Evolutionary conservation across 1,140 invertebrate genomes (phyloP), one percentile per base, ranked within the genome.

Genomic region (Drosophila ogumai): DNA sequence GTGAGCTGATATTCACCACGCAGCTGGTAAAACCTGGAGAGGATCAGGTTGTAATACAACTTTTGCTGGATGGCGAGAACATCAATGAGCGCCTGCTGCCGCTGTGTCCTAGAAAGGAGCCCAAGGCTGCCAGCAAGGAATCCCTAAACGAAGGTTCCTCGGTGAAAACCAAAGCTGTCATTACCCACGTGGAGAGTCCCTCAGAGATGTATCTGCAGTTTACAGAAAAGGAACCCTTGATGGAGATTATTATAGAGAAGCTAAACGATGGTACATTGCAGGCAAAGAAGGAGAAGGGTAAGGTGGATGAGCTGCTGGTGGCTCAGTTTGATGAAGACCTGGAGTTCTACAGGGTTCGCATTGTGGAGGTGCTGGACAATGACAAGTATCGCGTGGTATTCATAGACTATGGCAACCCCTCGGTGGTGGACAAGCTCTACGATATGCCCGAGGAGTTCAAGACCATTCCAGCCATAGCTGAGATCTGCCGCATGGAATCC

Each of bases 371-470:
- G 8, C n/a, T 91, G 44, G 47, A 56, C 2, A 19, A 69, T 15
- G 57, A 50, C 15, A 46, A 75, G 7, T 92, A 90, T 41, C 94
- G 95, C 90, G 95, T 96, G 0, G 71, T 95, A 2, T 96, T 95
- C 69, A 94, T 96, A 82, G 96, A 96, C 92, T 96, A 95, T 82
- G 96, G 96, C 22, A 96, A 96, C 87, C 94, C 94, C 0, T 94
- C 94, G 10, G 92, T 94, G 2, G 93, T 94, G 0, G 94, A 93
- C 28, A 93, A 94, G 71, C 81, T 96, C 9, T 93, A 94, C 31
- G 94, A 93, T 64, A 81, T 96, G 57, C 95, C 96, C 0, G 93
- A 94, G 34, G 94, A 95, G 60, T 85, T 96, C 2, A 93, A 94
- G 31, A 79, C 93, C n/a, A 93, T 95, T 64, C 94, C 94, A 7